Conservation (phyloP, 2,113 vertebrate genomes). For the Solea senegalensis region DNA sequence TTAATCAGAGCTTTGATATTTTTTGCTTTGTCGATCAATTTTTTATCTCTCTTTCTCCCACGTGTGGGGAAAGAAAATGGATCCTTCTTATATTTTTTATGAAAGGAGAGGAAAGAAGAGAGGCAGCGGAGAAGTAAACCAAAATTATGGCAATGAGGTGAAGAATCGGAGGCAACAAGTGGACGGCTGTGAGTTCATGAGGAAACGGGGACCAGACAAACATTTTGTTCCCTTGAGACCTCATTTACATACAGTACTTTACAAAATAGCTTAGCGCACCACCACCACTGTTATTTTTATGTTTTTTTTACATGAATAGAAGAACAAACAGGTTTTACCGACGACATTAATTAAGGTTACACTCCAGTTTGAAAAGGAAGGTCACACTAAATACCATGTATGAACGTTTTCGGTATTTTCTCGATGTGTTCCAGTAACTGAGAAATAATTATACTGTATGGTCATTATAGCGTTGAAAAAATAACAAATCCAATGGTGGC, state of each 20-base stretch:
- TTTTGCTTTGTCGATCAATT: background rate
- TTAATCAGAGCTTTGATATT: constrained; percentile 12
- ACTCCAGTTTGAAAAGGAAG: background rate
- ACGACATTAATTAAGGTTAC: too few relatives aligned
- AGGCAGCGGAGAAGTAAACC: constrained; percentile 3
- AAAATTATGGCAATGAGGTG: background rate
- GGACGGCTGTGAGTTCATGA: constrained; percentile 34
- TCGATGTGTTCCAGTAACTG: too few relatives aligned
- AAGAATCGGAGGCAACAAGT: background rate
- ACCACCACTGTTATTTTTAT: too few relatives aligned
- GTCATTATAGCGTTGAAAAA: too few relatives aligned
- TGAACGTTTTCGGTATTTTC: too few relatives aligned
- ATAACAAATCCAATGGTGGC: too few relatives aligned
- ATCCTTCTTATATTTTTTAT: constrained; percentile 11
- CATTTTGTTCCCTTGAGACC: too few relatives aligned
- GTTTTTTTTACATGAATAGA: too few relatives aligned
- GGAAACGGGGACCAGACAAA: constrained; percentile 31
- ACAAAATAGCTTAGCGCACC: too few relatives aligned
- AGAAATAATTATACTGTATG: too few relatives aligned
- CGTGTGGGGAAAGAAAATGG: background rate
- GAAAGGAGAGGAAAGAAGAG: constrained; percentile 17
- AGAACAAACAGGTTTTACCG: too few relatives aligned
- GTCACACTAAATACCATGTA: constrained; percentile 12
- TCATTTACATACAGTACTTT: too few relatives aligned
- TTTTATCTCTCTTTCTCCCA: constrained; percentile 1